Conservation (phyloP, 2,888 invertebrate species). For the Gnatocerus cornutus region DNA sequence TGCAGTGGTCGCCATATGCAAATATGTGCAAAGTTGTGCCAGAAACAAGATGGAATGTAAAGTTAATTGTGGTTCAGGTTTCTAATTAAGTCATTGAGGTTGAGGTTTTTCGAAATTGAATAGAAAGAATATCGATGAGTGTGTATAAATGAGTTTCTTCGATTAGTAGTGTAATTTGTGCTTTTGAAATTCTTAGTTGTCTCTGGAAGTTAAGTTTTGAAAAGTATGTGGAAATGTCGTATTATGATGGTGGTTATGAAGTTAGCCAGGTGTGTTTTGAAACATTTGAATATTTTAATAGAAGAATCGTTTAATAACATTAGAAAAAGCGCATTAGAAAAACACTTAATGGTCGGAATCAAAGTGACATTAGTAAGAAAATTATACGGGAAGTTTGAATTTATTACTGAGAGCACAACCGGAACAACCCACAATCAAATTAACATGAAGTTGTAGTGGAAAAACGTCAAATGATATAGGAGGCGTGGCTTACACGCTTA, state of each 20-base stretch:
- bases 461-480: conserved; percentile 63
- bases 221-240: conserved; percentile 14
- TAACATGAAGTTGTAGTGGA: conserved; percentile 61
- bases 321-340: conserved; percentile 48
- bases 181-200: too few relatives aligned
- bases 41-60: too few relatives aligned
- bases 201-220: neutral
- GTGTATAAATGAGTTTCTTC: too few relatives aligned
- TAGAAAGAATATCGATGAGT: too few relatives aligned
- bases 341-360: conserved; percentile 56
- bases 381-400: conserved; percentile 62
- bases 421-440: conserved; percentile 56
- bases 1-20: too few relatives aligned
- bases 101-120: too few relatives aligned
- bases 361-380: conserved; percentile 63
- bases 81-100: too few relatives aligned
- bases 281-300: conserved; percentile 32
- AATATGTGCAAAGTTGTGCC: too few relatives aligned
- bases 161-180: too few relatives aligned
- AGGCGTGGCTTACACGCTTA: conserved; percentile 60
- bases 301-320: conserved; percentile 37
- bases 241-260: conserved; percentile 26
- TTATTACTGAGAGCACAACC: conserved; percentile 57
- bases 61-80: too few relatives aligned
- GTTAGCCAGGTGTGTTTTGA: conserved; percentile 27